These are phyloP conservation scores for Suncus etruscus DNA, from an alignment of 2,113 vertebrate species.

Conservation along the genomic window DNA sequence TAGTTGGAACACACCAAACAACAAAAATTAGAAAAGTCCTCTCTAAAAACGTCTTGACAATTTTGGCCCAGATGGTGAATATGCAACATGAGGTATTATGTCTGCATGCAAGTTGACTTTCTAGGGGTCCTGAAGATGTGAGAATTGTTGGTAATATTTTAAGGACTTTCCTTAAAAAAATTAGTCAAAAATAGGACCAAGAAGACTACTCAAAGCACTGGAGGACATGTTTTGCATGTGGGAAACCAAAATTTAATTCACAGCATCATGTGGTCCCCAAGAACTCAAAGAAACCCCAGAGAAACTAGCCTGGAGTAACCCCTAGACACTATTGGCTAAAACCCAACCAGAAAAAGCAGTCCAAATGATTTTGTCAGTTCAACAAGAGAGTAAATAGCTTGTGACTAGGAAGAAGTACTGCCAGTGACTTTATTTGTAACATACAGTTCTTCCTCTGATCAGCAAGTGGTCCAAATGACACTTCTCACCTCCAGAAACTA, in stretches of 20 bases:
- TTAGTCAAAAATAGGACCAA: neutral
- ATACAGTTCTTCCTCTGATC: neutral
- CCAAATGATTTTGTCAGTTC: neutral
- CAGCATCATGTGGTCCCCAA: too few species aligned
- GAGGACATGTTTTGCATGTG: too few species aligned
- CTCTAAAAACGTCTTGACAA: neutral
- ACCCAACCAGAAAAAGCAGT: too few species aligned
- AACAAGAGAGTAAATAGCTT: neutral
- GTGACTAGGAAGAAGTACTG: neutral
- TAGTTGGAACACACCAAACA: neutral
- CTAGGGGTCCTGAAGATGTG: neutral
- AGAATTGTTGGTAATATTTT: constrained; percentile 12
- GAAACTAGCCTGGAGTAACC: too few species aligned
- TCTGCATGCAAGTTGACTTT: neutral
- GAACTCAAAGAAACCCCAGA: too few species aligned
- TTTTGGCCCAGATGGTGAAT: neutral
- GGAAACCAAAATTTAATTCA: too few species aligned
- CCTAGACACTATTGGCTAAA: too few species aligned
- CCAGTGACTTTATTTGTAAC: neutral
- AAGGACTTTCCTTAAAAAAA: neutral
- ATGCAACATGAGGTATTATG: neutral
- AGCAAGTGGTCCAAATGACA: neutral
- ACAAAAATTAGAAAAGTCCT: constrained; percentile 24
- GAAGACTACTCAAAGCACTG: too few species aligned
- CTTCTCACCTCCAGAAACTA: neutral